phyloP scores from a whole-genome alignment of 2,888 invertebrate species.

The Cheilosia vernalis region DNA sequence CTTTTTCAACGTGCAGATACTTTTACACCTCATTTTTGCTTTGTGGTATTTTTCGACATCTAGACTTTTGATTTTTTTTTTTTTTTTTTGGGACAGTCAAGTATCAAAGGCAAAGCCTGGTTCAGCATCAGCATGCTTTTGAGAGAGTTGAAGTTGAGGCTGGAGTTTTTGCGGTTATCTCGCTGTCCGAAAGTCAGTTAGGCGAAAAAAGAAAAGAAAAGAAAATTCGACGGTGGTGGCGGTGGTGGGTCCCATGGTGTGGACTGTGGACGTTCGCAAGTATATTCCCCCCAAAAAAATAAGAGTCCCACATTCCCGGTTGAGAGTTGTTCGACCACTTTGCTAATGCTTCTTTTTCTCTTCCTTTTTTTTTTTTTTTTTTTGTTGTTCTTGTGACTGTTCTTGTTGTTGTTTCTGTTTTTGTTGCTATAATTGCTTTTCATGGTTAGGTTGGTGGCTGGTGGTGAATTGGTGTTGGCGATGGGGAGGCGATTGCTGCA shows the following conservation, averaged over 20 bases:
- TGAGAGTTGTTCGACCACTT: conserved; percentile 68
- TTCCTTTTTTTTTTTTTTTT: no score
- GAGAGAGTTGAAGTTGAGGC: conserved; percentile 42
- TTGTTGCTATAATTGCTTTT: conserved; percentile 63
- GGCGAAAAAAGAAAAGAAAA: conserved; percentile 18
- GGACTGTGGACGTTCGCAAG: conserved; percentile 68
- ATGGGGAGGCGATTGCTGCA: conserved; percentile 44
- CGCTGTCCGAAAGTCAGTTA: conserved; percentile 43
- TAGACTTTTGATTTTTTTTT: conserved; percentile 4
- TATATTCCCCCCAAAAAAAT: conserved; percentile 49
- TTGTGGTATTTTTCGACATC: conserved; percentile 32
- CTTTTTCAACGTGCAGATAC: conserved; percentile 65
- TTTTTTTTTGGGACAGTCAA: conserved; percentile 39
- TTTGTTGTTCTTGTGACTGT: conserved; percentile 20
- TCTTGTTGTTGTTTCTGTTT: conserved; percentile 27
- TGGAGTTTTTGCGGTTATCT: conserved; percentile 58
- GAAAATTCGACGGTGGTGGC: conserved; percentile 5
- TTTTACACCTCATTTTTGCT: conserved; percentile 65
- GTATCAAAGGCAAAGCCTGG: conserved; percentile 22
- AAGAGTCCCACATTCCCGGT: conserved; percentile 72
- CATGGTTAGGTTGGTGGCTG: conserved; percentile 46
- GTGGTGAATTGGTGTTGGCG: neutral
- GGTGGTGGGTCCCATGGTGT: conserved; percentile 51
- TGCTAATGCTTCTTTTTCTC: conserved; percentile 44
- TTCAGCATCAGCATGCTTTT: conserved; percentile 40